A percentile compares a stretch with the other conserved stretches of the same genome.
phyloP scores from a whole-genome alignment of 2,888 invertebrate genomes.

The Sepioteuthis lessoniana region DNA sequence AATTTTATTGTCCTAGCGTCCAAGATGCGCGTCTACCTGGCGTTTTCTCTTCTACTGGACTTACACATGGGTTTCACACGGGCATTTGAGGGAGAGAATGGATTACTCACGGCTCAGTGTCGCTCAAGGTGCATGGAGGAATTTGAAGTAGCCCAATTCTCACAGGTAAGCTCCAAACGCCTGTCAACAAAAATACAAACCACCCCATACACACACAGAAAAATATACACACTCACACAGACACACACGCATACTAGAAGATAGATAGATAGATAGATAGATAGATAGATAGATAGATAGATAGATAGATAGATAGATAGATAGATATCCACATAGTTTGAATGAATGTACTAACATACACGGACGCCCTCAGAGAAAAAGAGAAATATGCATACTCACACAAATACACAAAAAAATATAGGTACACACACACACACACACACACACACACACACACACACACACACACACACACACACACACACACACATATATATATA shows the following conservation, averaged over 20 bases:
- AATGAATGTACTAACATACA: too few relatives aligned
- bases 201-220: neutral
- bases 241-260: neutral
- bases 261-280: neutral
- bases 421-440: neutral
- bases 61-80: constrained; percentile 43
- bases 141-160: constrained; percentile 47
- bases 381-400: too few relatives aligned
- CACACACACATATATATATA: neutral
- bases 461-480: neutral
- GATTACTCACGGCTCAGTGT: constrained; percentile 46
- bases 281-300: neutral
- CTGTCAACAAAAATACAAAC: neutral
- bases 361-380: too few relatives aligned
- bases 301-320: neutral
- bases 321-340: neutral
- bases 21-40: constrained; percentile 21
- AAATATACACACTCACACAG: neutral
- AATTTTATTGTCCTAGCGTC: neutral
- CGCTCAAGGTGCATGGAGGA: constrained; percentile 41
- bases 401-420: too few relatives aligned
- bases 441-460: neutral
- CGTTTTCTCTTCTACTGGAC: constrained; percentile 35
- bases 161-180: constrained; percentile 34
- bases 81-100: constrained; percentile 45